A percentile compares a stretch with the other conserved stretches of the same genome.
These are phyloP conservation scores for Lepilemur ruficaudatus DNA, from an alignment of 2,797 vertebrate species.

Conservation along the genomic window DNA sequence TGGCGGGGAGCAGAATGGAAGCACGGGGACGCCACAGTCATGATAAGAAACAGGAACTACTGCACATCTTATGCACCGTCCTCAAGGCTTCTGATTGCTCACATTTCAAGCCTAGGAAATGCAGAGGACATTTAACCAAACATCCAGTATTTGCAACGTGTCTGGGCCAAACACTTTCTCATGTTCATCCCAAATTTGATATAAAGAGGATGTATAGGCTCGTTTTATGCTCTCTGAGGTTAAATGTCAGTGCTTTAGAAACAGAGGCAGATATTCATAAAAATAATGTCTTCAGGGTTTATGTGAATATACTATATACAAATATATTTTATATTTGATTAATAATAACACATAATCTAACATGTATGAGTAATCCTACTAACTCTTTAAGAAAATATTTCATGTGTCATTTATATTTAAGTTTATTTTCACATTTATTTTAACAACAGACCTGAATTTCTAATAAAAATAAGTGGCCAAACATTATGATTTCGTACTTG, in stretches of 20 bases:
- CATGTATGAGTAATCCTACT: background rate
- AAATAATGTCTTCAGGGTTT: background rate
- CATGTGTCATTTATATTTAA: background rate
- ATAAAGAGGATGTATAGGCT: background rate
- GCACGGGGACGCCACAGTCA: background rate
- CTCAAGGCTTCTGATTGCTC: background rate
- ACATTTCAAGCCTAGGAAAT: background rate
- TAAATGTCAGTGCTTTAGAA: background rate
- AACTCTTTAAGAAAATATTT: background rate
- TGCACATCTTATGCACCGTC: background rate
- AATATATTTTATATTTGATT: background rate
- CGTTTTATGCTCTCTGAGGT: background rate
- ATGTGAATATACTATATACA: background rate
- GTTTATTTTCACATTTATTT: background rate
- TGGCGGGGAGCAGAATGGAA: too few relatives aligned
- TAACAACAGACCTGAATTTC: background rate
- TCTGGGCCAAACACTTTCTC: background rate
- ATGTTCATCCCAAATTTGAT: background rate
- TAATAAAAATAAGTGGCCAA: background rate
- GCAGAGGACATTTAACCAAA: background rate
- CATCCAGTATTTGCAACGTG: background rate
- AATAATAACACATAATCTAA: background rate
- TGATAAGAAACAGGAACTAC: background rate
- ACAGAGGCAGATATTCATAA: background rate
- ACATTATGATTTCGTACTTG: background rate